A percentile compares a stretch with the other conserved stretches of the same genome.
Conservation (phyloP, 2,113 vertebrate species). For the Albula goreensis region DNA sequence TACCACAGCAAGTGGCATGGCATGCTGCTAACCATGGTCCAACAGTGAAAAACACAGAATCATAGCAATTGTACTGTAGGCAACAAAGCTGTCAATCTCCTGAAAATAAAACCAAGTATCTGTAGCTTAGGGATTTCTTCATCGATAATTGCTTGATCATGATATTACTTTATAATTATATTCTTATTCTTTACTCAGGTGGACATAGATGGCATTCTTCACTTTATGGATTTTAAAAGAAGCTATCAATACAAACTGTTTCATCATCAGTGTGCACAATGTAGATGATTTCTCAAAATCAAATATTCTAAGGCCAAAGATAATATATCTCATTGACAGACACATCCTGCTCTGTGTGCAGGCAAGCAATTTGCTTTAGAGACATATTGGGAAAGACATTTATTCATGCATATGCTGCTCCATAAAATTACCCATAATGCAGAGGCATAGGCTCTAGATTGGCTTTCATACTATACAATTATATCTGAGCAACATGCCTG, state of each 20-base stretch:
- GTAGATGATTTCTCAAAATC: background rate
- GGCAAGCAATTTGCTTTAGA: background rate
- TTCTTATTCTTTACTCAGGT: background rate
- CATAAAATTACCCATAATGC: background rate
- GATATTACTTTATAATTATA: background rate
- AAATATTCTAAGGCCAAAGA: background rate
- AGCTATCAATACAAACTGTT: slow-evolving; percentile 1
- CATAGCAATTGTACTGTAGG: background rate
- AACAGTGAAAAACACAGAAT: background rate
- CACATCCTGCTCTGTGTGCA: background rate
- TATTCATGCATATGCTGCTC: background rate
- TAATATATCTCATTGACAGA: background rate
- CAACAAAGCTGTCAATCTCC: background rate
- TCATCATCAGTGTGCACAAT: background rate
- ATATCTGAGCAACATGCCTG: background rate
- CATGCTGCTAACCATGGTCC: slow-evolving; percentile 18
- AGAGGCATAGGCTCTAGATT: background rate
- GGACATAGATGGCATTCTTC: background rate
- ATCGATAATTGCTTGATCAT: background rate
- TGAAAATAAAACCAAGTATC: background rate
- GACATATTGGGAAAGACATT: background rate
- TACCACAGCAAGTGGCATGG: background rate
- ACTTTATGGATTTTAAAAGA: background rate
- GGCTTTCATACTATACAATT: background rate
- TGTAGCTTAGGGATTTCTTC: background rate